These are phyloP conservation scores for Tetragonula clypearis DNA, from an alignment of 1,140 invertebrate genomes.

Conservation along the genomic window DNA sequence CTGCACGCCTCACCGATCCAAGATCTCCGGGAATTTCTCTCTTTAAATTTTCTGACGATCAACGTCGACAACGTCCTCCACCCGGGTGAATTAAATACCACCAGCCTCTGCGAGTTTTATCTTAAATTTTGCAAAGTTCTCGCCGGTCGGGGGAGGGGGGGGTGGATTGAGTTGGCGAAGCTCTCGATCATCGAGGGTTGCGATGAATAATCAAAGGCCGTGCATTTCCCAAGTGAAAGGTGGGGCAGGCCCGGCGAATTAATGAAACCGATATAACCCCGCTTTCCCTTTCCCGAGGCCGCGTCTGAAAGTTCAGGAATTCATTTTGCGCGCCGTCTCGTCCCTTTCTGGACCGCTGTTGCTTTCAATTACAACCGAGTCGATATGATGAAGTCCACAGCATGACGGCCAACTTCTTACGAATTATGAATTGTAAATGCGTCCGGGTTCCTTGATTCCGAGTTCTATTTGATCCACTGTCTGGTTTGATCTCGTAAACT, in stretches of 20 bases:
- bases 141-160: too few species aligned
- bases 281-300: not conserved
- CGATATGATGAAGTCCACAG: not conserved
- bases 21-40: not conserved
- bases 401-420: not conserved
- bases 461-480: not conserved
- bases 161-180: not conserved
- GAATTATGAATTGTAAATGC: slow-evolving; percentile 39
- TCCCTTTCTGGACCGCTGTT: not conserved
- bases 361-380: slow-evolving; percentile 17
- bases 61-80: not conserved
- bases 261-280: slow-evolving; percentile 30
- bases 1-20: too few species aligned
- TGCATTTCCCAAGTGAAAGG: not conserved
- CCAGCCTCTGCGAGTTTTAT: too few species aligned
- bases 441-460: not conserved
- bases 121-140: too few species aligned
- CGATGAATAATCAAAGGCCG: slow-evolving; percentile 33
- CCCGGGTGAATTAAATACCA: not conserved
- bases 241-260: not conserved
- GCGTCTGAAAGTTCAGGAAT: slow-evolving; percentile 17
- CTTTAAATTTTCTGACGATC: slow-evolving; percentile 2
- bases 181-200: not conserved
- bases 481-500: too few species aligned
- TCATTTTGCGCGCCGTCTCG: slow-evolving; percentile 32